Conservation (phyloP, 2,797 vertebrate species). For the Ceryle rudis region DNA sequence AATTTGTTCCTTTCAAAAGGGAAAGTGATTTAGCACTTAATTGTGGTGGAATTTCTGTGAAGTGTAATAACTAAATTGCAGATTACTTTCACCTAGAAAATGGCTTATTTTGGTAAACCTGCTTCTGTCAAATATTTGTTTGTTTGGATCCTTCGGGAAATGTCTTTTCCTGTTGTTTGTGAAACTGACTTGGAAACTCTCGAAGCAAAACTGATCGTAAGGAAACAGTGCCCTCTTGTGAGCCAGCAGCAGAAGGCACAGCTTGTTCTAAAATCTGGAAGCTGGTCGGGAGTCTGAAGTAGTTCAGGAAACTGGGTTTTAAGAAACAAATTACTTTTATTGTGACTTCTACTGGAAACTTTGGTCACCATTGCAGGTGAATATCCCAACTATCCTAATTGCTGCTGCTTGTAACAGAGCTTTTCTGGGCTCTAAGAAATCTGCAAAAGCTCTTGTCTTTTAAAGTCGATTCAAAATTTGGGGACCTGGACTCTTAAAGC, state of each 20-base stretch:
- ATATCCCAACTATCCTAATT: background rate
- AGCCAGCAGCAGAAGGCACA: background rate
- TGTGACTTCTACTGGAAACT: background rate
- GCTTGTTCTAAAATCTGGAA: background rate
- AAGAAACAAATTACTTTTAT: background rate
- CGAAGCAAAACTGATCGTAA: background rate
- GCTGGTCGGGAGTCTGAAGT: background rate
- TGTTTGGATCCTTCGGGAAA: background rate
- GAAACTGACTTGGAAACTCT: background rate
- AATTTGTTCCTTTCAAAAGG: background rate
- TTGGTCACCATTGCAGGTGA: background rate
- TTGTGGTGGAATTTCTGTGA: background rate
- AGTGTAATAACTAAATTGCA: background rate
- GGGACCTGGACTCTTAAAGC: background rate
- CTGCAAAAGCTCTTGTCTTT: background rate
- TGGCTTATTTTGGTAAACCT: background rate
- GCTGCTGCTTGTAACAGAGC: background rate
- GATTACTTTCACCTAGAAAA: background rate
- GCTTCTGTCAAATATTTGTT: background rate
- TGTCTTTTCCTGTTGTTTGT: background rate
- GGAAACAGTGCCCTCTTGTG: slow-evolving; percentile 54
- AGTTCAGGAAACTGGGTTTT: background rate
- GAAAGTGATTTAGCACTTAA: background rate
- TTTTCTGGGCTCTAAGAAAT: background rate
- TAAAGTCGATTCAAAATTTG: background rate